Conservation (phyloP, 1,140 invertebrate species). For the Meloidogyne floridensis region DNA sequence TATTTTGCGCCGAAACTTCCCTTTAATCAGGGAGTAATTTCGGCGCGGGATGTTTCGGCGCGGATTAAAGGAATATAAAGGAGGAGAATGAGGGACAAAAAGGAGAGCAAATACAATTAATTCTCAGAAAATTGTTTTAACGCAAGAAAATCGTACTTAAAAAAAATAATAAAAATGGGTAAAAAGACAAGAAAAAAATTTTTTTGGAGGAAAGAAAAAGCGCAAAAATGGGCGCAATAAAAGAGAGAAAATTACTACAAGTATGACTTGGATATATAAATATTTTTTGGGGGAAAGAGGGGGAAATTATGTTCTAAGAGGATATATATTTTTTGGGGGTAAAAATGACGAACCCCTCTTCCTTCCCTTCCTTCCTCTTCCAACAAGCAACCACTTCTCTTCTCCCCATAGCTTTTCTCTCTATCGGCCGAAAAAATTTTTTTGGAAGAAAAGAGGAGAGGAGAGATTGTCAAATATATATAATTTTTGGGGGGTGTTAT, state of each 20-base stretch:
- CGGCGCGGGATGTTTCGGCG: no score
- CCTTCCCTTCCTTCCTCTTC: background rate
- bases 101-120: no score
- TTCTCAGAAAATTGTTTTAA: no score
- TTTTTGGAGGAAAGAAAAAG: background rate
- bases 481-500: conserved; percentile 2
- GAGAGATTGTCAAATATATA: no score
- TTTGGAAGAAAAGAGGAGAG: background rate
- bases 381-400: background rate
- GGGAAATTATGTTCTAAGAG: background rate
- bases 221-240: background rate
- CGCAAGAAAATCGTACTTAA: no score
- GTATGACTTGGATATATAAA: background rate
- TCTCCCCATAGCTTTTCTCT: background rate
- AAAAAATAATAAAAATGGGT: no score
- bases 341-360: background rate
- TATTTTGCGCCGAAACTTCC: no score
- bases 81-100: no score
- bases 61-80: no score
- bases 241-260: background rate
- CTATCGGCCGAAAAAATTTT: background rate
- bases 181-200: background rate
- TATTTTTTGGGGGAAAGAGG: background rate
- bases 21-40: no score
- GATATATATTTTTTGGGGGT: background rate